Percentiles rank a stretch among this genome's conserved stretches.
phyloP scores from a whole-genome alignment of 1,140 invertebrate genomes.

The Conus betulinus region DNA sequence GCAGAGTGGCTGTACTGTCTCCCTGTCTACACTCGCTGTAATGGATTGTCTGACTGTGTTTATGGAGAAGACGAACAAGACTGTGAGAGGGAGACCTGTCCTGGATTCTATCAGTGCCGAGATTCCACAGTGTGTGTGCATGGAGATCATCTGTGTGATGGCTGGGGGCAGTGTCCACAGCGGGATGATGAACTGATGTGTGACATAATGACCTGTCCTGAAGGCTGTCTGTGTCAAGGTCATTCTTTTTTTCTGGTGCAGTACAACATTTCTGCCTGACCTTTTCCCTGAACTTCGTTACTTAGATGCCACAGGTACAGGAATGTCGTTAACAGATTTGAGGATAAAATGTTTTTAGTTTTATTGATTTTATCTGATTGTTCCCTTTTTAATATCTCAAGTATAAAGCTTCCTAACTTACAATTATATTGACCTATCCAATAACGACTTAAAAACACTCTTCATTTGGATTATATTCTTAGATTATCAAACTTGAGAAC shows the following conservation, averaged over 20 bases:
- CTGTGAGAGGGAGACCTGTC: not conserved
- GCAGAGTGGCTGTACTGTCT: constrained; percentile 18
- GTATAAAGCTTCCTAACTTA: too few species aligned
- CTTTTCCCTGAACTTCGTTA: not conserved
- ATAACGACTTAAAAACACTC: too few species aligned
- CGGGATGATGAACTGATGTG: not conserved
- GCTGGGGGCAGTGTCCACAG: constrained; percentile 34
- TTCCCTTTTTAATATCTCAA: too few species aligned
- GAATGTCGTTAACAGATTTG: not conserved
- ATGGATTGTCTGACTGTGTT: constrained; percentile 35
- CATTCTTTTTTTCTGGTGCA: not conserved
- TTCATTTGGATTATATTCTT: too few species aligned
- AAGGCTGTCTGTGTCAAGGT: not conserved
- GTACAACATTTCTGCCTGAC: not conserved
- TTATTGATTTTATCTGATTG: too few species aligned
- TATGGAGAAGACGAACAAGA: not conserved
- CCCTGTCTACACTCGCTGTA: constrained; percentile 35
- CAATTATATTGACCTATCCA: too few species aligned
- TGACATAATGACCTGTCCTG: not conserved
- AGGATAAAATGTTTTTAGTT: too few species aligned
- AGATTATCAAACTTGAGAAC: too few species aligned
- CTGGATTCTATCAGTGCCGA: not conserved
- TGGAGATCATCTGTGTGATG: not conserved
- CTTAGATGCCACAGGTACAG: not conserved
- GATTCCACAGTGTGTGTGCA: not conserved